Evolutionary conservation across 2,797 vertebrate species (phyloP), one percentile per base, ranked within the genome.

Genomic region (Protonibea diacanthus): DNA sequence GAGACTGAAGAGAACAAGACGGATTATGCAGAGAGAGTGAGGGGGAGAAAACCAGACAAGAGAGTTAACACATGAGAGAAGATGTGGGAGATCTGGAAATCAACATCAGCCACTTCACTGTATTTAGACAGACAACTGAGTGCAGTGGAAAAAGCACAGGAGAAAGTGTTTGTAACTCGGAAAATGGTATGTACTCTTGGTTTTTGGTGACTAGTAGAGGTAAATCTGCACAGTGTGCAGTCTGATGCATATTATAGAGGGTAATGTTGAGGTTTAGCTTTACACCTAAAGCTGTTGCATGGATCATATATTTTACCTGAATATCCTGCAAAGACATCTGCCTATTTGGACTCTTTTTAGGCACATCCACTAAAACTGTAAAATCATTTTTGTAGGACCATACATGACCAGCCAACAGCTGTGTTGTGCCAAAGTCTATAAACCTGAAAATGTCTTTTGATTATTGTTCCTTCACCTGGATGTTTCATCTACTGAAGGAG

Each of bases 1-100:
- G 21, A 74, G 42, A 74, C 64, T 55, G 11, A 63, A 79, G 59
- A 53, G 51, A 81, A 60, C 9, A 18, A 38, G 61, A 44, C 66
- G 75, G 78, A 72, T 51, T 48, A 33, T 49, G 13, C 55, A 71
- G 72, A 38, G 27, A 42, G 18, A 52, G 47, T 52, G 53, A 79
- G 51, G 53, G 47, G 47, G 47, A 21, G 44, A 51, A 23, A 55
- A 42, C 48, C 38, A 49, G 21, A 48, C 42, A 17, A 47, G 47
- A 49, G 4, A 64, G 45, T 3, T 12, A 20, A 60, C 15, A 66
- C 29, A 2, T 44, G 40, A 44, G 68, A 44, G 55, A 79, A 78
- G 56, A 92, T 90, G 88, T 90, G 82, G 84, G 88, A 87, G 10
- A 85, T 88, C 61, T 89, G 76, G 85, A 92, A 55, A 61, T 77